Conservation (phyloP, 2,888 invertebrate genomes). For the Pristionchus japonicus region DNA sequence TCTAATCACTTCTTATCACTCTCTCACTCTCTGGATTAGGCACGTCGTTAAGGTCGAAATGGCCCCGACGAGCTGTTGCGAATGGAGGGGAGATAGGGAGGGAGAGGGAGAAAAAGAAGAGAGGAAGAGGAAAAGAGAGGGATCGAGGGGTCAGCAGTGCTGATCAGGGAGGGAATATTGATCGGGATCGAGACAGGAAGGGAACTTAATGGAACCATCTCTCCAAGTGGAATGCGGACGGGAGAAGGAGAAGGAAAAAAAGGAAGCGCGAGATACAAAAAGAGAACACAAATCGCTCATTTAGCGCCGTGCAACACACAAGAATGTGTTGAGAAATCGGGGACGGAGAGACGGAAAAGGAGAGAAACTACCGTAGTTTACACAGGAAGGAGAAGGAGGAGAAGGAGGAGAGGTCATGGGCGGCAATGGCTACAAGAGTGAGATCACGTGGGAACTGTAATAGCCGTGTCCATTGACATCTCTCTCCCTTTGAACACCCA, state of each 20-base stretch:
- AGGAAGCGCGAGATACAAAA: background rate
- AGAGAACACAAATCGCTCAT: background rate
- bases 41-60: constrained; percentile 28
- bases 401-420: background rate
- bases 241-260: background rate
- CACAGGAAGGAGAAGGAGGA: too few relatives aligned
- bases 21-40: background rate
- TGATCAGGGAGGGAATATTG: background rate
- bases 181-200: background rate
- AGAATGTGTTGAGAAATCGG: background rate
- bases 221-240: background rate
- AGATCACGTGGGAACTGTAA: background rate
- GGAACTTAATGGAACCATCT: background rate
- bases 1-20: constrained; percentile 10
- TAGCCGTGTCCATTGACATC: background rate
- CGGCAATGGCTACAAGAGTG: background rate
- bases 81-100: too few relatives aligned
- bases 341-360: background rate
- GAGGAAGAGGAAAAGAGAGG: background rate
- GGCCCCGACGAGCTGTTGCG: background rate
- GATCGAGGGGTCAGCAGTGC: background rate
- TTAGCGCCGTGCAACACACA: background rate
- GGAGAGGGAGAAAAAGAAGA: background rate
- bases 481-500: background rate
- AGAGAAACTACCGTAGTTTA: background rate